phyloP scores from a whole-genome alignment of 1,140 invertebrate species.

The Neomicropteryx cornuta region DNA sequence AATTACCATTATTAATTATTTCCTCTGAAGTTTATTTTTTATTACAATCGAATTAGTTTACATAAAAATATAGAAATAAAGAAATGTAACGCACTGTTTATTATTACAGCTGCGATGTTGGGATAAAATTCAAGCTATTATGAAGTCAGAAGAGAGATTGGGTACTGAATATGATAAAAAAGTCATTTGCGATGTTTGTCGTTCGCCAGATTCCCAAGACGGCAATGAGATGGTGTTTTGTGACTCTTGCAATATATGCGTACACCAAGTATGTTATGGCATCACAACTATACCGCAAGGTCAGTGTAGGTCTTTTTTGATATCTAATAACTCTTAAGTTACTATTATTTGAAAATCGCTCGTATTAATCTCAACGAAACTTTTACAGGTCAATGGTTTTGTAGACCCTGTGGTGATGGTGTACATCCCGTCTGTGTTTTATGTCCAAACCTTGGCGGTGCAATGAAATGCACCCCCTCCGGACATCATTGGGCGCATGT shows the following conservation, averaged over 20 bases:
- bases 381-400: constrained; percentile 72
- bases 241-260: constrained; percentile 93
- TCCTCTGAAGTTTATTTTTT: too few species aligned
- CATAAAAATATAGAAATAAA: too few species aligned
- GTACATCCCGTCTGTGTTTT: constrained; percentile 79
- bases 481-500: constrained; percentile 92
- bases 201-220: constrained; percentile 89
- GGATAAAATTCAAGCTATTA: constrained; percentile 78
- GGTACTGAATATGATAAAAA: constrained; percentile 93
- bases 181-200: constrained; percentile 90
- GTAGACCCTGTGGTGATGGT: constrained; percentile 73
- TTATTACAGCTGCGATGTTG: constrained; percentile 54
- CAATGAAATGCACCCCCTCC: constrained; percentile 86
- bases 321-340: too few species aligned
- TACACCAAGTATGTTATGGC: constrained; percentile 95
- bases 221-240: constrained; percentile 98
- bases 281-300: constrained; percentile 81
- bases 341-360: too few species aligned
- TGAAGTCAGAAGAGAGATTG: constrained; percentile 79
- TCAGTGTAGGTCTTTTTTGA: too few species aligned
- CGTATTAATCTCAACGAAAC: too few species aligned
- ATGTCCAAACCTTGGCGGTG: constrained; percentile 85
- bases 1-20: too few species aligned
- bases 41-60: too few species aligned
- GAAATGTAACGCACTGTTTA: too few species aligned